phyloP scores from a whole-genome alignment of 2,113 vertebrate genomes.

The Tragelaphus buxtoni region DNA sequence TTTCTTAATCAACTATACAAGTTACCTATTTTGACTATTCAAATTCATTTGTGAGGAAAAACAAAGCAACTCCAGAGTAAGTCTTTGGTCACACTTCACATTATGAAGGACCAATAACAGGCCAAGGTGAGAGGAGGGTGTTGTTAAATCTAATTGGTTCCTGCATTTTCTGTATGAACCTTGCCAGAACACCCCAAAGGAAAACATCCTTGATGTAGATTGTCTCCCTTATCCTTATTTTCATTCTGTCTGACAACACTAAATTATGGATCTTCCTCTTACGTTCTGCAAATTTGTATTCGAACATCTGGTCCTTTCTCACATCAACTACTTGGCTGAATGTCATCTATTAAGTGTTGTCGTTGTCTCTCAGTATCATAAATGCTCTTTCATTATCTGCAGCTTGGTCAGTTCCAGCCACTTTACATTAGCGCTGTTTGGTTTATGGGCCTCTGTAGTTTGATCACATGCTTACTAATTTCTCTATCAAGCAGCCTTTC shows the following conservation, averaged over 20 bases:
- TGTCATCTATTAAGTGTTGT: not conserved
- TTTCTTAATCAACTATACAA: not conserved
- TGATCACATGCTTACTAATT: not conserved
- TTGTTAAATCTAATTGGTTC: fast-evolving
- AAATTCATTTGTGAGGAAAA: not conserved
- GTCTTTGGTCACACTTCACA: not conserved
- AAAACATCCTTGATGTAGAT: not conserved
- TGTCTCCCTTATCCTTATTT: not conserved
- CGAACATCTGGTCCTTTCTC: not conserved
- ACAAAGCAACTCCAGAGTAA: not conserved
- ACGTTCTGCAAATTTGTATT: not conserved
- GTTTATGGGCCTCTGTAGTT: not conserved
- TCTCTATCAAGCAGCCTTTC: not conserved
- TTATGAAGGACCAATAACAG: not conserved
- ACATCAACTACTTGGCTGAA: not conserved
- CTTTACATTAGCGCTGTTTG: not conserved
- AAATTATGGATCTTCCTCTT: not conserved
- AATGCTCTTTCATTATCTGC: not conserved
- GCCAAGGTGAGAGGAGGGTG: not conserved
- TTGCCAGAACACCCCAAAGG: not conserved
- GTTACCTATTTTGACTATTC: not conserved
- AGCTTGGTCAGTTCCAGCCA: fast-evolving
- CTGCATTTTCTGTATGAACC: not conserved
- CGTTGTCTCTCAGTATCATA: not conserved
- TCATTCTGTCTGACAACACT: not conserved